These are phyloP conservation scores for Telmatochromis sp. DNA, from an alignment of 2,113 vertebrate genomes.

Conservation along the genomic window DNA sequence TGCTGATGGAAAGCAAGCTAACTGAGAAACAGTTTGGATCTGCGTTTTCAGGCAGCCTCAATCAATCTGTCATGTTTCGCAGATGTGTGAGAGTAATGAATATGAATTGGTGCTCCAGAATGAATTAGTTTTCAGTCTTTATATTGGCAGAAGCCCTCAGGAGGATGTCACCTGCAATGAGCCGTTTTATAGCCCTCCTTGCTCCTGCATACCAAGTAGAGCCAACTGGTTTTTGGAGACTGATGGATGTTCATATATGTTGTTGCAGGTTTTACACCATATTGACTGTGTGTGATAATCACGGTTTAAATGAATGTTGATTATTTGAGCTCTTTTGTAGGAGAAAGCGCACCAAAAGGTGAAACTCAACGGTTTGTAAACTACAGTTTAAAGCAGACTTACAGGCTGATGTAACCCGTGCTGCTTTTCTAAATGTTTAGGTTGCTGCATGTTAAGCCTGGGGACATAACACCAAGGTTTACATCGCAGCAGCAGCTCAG, in stretches of 20 bases:
- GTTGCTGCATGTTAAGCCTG: neutral
- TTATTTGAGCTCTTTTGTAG: neutral
- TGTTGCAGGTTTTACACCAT: neutral
- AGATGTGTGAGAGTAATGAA: constrained; percentile 41
- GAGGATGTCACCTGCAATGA: constrained; percentile 49
- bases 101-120: constrained; percentile 42
- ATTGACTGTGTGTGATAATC: neutral
- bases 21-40: constrained; percentile 1
- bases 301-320: neutral
- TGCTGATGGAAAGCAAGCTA: constrained; percentile 9
- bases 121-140: constrained; percentile 37
- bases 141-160: constrained; percentile 41
- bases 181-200: constrained; percentile 35
- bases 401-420: neutral
- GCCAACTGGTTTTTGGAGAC: neutral
- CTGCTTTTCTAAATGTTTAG: neutral
- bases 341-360: neutral
- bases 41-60: constrained; percentile 5
- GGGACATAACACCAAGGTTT: neutral
- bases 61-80: constrained; percentile 41
- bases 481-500: neutral
- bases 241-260: neutral
- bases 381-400: no score
- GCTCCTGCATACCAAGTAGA: constrained; percentile 32
- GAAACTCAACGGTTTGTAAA: neutral